A percentile compares a stretch with the other conserved stretches of the same genome.
These are phyloP conservation scores for Bovichtus variegatus DNA, from an alignment of 2,797 vertebrate species.

Conservation along the genomic window DNA sequence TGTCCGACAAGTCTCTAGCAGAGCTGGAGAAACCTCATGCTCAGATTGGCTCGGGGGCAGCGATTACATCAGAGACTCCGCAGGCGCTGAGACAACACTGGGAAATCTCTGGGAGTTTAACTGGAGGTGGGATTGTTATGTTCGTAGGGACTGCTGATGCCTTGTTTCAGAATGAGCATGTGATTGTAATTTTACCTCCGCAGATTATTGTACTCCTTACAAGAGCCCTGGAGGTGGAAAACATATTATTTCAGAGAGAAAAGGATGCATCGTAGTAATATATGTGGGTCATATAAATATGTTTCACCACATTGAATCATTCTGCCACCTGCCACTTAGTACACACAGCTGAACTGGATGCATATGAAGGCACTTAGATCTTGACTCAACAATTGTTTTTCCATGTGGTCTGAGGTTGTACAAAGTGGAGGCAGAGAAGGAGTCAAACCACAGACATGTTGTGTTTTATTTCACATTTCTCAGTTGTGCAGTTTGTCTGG, in stretches of 20 bases:
- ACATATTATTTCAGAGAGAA: not conserved
- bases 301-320: not conserved
- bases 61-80: slow-evolving; percentile 50
- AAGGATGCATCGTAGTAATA: not conserved
- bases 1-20: slow-evolving; percentile 29
- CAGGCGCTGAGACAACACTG: slow-evolving; percentile 48
- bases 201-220: slow-evolving; percentile 1
- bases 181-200: slow-evolving; percentile 13
- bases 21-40: slow-evolving; percentile 38
- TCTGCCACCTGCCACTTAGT: slow-evolving; percentile 16
- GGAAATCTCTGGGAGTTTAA: slow-evolving; percentile 25
- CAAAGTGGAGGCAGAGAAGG: slow-evolving; percentile 17
- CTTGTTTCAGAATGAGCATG: slow-evolving; percentile 1
- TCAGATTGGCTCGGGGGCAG: slow-evolving; percentile 46
- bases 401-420: slow-evolving; percentile 33
- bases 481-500: not conserved
- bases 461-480: not conserved
- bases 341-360: not conserved
- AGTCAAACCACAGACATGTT: slow-evolving; percentile 29
- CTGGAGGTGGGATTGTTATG: slow-evolving; percentile 4
- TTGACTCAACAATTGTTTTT: slow-evolving; percentile 20
- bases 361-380: slow-evolving; percentile 22
- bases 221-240: not conserved
- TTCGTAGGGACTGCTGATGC: not conserved
- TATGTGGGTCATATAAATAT: slow-evolving; percentile 17